phyloP scores from a whole-genome alignment of 2,888 invertebrate species.

The Leucania comma region DNA sequence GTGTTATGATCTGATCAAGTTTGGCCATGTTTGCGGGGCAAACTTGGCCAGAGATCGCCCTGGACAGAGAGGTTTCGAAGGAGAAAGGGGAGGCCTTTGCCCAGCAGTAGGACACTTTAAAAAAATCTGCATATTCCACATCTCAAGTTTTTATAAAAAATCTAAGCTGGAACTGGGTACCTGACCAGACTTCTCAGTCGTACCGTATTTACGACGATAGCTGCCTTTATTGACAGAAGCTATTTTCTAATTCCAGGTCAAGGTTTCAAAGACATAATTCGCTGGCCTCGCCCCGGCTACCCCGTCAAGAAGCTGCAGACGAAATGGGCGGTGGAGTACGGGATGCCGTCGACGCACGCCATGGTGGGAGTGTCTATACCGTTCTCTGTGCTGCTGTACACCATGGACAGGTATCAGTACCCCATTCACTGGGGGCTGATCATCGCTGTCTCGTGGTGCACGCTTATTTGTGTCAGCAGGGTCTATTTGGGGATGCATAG shows the following conservation, averaged over 20 bases:
- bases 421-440: conserved; percentile 90
- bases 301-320: conserved; percentile 96
- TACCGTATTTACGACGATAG: too few species aligned
- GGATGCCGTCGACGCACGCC: conserved; percentile 98
- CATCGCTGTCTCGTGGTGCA: conserved; percentile 93
- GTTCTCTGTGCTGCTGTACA: conserved; percentile 95
- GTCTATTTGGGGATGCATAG: conserved; percentile 98
- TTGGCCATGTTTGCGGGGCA: too few species aligned
- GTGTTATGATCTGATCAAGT: too few species aligned
- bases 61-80: too few species aligned
- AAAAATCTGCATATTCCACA: too few species aligned
- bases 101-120: too few species aligned
- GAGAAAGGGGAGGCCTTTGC: too few species aligned
- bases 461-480: conserved; percentile 95
- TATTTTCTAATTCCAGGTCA: conserved; percentile 91
- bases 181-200: not conserved
- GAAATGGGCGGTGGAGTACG: conserved; percentile 97
- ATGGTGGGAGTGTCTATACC: conserved; percentile 97
- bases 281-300: conserved; percentile 96
- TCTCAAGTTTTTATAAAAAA: too few species aligned
- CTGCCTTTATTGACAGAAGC: not conserved
- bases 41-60: too few species aligned
- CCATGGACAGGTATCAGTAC: conserved; percentile 95
- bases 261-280: conserved; percentile 96
- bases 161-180: not conserved